Conservation (phyloP, 2,113 vertebrate species). For the Scophthalmus maximus region DNA sequence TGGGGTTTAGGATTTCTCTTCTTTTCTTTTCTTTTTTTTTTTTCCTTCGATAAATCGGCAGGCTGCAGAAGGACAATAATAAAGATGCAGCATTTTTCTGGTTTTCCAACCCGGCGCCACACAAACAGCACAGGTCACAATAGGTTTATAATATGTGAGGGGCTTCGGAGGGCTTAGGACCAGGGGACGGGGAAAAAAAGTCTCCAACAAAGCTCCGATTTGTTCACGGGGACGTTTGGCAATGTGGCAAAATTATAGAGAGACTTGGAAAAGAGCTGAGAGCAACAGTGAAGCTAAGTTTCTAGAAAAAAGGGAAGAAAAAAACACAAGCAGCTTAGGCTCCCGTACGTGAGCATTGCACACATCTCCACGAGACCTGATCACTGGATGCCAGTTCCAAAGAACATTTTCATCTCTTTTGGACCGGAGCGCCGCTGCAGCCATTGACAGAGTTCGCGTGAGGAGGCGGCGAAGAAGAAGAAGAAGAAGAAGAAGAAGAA, state of each 20-base stretch:
- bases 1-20: slow-evolving; percentile 31
- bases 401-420: slow-evolving; percentile 36
- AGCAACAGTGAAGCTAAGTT: slow-evolving; percentile 12
- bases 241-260: slow-evolving; percentile 37
- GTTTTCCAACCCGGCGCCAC: slow-evolving; percentile 42
- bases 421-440: slow-evolving; percentile 5
- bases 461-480: neutral
- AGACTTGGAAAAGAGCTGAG: slow-evolving; percentile 40
- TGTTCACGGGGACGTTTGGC: slow-evolving; percentile 51
- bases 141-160: slow-evolving; percentile 58
- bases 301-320: no score
- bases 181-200: slow-evolving; percentile 27
- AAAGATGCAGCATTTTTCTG: slow-evolving; percentile 36
- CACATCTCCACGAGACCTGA: slow-evolving; percentile 11
- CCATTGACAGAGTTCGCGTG: slow-evolving; percentile 24
- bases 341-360: neutral
- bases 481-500: no score
- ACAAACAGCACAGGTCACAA: slow-evolving; percentile 40
- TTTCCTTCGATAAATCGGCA: slow-evolving; percentile 32
- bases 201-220: slow-evolving; percentile 51
- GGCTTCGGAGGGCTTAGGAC: slow-evolving; percentile 51
- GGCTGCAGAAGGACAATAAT: slow-evolving; percentile 43
- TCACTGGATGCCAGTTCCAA: slow-evolving; percentile 25
- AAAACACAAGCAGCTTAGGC: no score
- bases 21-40: slow-evolving; percentile 5